These are phyloP conservation scores for Andricus grossulariae DNA, from an alignment of 1,140 invertebrate genomes.

Conservation along the genomic window DNA sequence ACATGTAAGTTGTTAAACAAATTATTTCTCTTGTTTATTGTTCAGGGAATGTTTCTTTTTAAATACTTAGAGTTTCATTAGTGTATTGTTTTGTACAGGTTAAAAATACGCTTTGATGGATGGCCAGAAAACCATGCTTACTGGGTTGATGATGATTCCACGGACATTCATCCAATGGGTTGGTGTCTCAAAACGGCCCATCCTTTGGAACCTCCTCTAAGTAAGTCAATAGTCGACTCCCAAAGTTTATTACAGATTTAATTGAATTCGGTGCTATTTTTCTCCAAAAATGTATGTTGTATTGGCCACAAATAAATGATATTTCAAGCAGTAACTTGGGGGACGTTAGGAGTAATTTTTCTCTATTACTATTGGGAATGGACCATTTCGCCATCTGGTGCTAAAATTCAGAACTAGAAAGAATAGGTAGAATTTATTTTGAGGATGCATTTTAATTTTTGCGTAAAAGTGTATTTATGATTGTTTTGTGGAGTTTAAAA, in stretches of 20 bases:
- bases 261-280: background rate
- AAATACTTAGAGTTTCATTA: background rate
- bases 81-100: conserved; percentile 63
- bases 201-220: conserved; percentile 88
- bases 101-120: conserved; percentile 93
- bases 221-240: conserved; percentile 70
- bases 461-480: no score
- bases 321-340: no score
- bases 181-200: conserved; percentile 94
- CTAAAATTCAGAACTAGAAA: no score
- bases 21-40: conserved; percentile 18
- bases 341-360: no score
- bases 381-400: no score
- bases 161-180: conserved; percentile 92
- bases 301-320: no score
- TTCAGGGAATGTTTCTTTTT: conserved; percentile 32
- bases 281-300: no score
- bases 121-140: conserved; percentile 91
- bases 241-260: background rate
- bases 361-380: no score
- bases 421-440: no score
- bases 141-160: conserved; percentile 93
- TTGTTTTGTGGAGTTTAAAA: no score
- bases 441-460: no score
- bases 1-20: conserved; percentile 71